These are phyloP conservation scores for Ectropis crepuscularia DNA, from an alignment of 2,888 invertebrate genomes.

Conservation along the genomic window DNA sequence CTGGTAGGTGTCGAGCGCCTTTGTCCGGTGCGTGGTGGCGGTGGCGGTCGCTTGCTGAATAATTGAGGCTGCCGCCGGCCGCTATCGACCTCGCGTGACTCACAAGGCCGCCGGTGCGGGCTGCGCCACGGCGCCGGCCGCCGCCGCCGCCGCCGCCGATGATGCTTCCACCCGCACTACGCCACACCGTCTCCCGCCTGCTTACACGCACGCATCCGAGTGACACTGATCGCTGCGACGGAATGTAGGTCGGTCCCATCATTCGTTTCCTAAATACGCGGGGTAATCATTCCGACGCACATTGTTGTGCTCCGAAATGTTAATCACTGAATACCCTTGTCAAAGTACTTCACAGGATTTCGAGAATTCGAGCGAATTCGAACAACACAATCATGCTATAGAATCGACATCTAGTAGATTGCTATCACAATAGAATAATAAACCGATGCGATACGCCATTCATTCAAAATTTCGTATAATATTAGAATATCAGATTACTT, in stretches of 20 bases:
- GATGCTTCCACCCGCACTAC: conserved; percentile 22
- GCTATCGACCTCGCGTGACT: conserved; percentile 84
- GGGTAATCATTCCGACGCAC: conserved; percentile 18
- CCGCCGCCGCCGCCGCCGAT: conserved; percentile 42
- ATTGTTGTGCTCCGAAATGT: conserved; percentile 40
- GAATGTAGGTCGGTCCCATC: conserved; percentile 20
- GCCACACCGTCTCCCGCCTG: conserved; percentile 10
- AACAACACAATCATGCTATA: background rate
- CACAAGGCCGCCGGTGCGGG: conserved; percentile 76
- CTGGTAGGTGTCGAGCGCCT: conserved; percentile 75
- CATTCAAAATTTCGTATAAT: background rate
- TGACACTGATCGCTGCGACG: conserved; percentile 29
- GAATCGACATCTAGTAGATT: too few species aligned
- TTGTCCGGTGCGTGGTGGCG: conserved; percentile 70
- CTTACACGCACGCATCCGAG: conserved; percentile 29
- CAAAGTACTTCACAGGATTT: conserved; percentile 20
- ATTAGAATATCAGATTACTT: background rate
- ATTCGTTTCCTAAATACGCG: conserved; percentile 19
- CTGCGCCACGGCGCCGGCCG: conserved; percentile 47
- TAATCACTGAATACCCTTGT: conserved; percentile 37
- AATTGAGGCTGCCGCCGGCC: conserved; percentile 80
- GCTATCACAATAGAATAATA: too few species aligned
- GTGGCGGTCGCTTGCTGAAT: conserved; percentile 77
- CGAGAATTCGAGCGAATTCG: conserved; percentile 15
- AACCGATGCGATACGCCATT: background rate